Percentiles rank a stretch among this genome's conserved stretches.
Evolutionary conservation across 2,888 invertebrate species (phyloP).

Genomic region (Eudasyphora cyanicolor): DNA sequence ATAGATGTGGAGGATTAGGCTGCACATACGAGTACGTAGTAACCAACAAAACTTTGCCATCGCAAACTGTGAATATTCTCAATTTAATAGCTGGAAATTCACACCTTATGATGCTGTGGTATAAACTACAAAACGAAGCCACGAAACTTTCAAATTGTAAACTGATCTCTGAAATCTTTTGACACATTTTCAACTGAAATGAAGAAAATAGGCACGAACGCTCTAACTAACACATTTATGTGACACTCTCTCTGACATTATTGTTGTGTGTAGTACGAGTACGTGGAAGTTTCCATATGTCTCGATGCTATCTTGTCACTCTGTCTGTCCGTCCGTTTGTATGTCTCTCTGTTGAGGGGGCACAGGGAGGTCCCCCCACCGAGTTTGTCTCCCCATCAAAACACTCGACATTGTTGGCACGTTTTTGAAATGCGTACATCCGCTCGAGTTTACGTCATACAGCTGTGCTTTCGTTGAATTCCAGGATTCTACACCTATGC

Average conservation of each 20-base stretch:
- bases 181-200: neutral
- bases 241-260: no score
- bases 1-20: no score
- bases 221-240: neutral
- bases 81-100: constrained; percentile 14
- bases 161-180: constrained; percentile 4
- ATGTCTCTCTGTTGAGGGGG: neutral
- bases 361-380: neutral
- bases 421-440: constrained; percentile 31
- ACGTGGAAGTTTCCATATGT: constrained; percentile 20
- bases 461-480: neutral
- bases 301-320: no score
- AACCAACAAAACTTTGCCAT: neutral
- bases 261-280: no score
- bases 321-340: neutral
- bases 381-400: neutral
- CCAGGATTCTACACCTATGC: neutral
- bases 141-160: constrained; percentile 21
- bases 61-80: neutral
- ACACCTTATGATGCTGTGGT: neutral
- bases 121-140: constrained; percentile 1
- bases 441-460: constrained; percentile 4
- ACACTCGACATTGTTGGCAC: constrained; percentile 16
- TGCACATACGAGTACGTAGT: no score
- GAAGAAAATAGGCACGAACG: neutral